Evolutionary conservation across 1,140 invertebrate genomes (phyloP), one percentile per base, ranked within the genome.

Genomic region (Aricia agestis): DNA sequence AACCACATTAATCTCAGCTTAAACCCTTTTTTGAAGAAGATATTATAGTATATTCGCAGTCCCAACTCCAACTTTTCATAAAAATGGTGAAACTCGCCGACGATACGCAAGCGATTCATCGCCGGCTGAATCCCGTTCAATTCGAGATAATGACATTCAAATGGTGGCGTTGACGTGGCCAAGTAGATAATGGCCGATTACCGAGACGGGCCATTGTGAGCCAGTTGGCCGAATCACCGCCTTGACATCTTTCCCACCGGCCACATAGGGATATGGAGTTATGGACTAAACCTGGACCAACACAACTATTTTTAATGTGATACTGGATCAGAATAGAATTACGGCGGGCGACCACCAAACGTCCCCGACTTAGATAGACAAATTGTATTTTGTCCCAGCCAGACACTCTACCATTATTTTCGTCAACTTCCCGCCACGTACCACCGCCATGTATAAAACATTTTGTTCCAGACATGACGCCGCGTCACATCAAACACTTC

Each of bases 351-450:
- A 77, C 7, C 4, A 72, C 63, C 15, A 84, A 68, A 57, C 72
- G 70, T 1, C 78, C 82, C 59, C 76, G 69, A 7, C 70, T 66
- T n/a, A 70, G 19, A 45, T 67, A 76, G 31, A 81, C 71, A 65
- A 83, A 80, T 57, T 74, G 74, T 11, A 74, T 73, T 42, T 71
- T 70, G 2, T 73, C 76, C 80, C 79, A 81, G n/a, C 85, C 83
- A 7, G 59, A 31, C 67, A 85, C 81, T 31, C 74, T 68, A 0
- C 85, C 84, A 4, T 68, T 58, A 7, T 32, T 32, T 63, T 70
- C 15, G 19, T 82, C 75, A 58, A 87, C 31, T 69, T 81, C 82
- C 18, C 84, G 81, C 84, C 84, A 87, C n/a, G 78, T 73, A 25
- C 79, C 79, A 42, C 77, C 69, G 3, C 76, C 83, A 36, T 72